A percentile compares a stretch with the other conserved stretches of the same genome.
These are phyloP conservation scores for Pelecanus crispus DNA, from an alignment of 2,113 vertebrate species.

Conservation along the genomic window DNA sequence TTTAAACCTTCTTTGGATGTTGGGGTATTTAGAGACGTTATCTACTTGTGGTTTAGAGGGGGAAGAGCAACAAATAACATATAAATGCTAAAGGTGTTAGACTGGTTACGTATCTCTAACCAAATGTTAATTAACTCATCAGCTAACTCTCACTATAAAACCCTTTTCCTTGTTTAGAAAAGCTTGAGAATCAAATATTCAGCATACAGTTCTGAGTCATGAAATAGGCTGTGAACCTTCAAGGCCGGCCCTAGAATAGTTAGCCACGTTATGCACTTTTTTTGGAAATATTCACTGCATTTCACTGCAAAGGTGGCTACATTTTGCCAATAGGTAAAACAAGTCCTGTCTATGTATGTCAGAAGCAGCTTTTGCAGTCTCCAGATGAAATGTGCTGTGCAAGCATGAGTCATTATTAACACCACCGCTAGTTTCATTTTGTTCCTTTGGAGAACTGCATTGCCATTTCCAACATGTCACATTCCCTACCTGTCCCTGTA, in stretches of 20 bases:
- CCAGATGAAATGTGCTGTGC: conserved; percentile 41
- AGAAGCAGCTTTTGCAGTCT: conserved; percentile 27
- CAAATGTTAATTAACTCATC: not conserved
- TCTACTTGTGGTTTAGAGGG: not conserved
- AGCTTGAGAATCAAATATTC: not conserved
- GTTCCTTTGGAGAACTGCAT: conserved; percentile 18
- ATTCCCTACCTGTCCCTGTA: conserved; percentile 27
- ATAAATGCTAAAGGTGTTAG: not conserved
- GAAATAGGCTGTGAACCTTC: not conserved
- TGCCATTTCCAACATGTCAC: conserved; percentile 25
- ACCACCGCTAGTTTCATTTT: conserved; percentile 18
- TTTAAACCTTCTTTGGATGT: not conserved
- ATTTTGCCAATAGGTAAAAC: not conserved
- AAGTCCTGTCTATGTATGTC: not conserved
- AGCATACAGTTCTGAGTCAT: not conserved
- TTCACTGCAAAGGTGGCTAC: not conserved
- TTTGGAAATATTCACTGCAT: not conserved
- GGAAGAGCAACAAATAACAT: not conserved
- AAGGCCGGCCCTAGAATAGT: not conserved
- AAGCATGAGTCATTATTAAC: conserved; percentile 55
- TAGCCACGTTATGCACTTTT: not conserved
- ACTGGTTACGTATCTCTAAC: not conserved
- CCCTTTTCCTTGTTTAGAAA: not conserved
- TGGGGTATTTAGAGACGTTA: not conserved
- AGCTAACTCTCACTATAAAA: not conserved